Percentiles rank a stretch among this genome's conserved stretches.
Conservation (phyloP, 1,140 invertebrate species). For the Cyclina sinensis region DNA sequence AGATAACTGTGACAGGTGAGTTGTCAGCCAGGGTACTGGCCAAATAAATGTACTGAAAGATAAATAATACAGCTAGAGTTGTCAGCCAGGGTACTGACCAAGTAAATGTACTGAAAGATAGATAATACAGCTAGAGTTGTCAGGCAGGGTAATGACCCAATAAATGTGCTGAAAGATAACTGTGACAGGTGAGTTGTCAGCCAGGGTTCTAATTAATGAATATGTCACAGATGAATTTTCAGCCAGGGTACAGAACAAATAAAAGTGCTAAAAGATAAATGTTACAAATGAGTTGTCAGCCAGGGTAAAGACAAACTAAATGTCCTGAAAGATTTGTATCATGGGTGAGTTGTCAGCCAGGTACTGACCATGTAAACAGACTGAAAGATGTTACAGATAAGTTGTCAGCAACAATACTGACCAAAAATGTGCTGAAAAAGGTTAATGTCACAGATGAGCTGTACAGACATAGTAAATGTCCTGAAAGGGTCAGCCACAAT, state of each 20-base stretch:
- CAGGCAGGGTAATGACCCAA: no score
- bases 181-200: constrained; percentile 98
- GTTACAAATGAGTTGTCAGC: constrained; percentile 92
- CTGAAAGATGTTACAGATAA: constrained; percentile 84
- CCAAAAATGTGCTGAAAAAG: no score
- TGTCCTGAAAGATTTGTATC: constrained; percentile 89
- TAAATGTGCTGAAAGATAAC: constrained; percentile 96
- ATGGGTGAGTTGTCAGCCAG: constrained; percentile 95
- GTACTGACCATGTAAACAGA: constrained; percentile 94
- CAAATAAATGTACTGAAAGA: constrained; percentile 94
- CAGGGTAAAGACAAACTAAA: constrained; percentile 99
- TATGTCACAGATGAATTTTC: constrained; percentile 96
- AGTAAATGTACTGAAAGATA: constrained; percentile 93
- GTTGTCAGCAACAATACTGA: no score
- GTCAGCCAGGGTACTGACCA: constrained; percentile 99
- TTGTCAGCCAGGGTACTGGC: constrained; percentile 98
- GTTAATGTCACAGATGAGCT: constrained; percentile 97
- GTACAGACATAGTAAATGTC: no score
- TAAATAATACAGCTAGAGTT: constrained; percentile 90
- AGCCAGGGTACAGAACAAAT: constrained; percentile 97
- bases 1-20: constrained; percentile 87
- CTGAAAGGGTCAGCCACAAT: no score
- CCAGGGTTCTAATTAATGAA: constrained; percentile 99
- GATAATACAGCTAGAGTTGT: constrained; percentile 80
- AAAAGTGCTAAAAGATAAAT: constrained; percentile 86